These are phyloP conservation scores for Pluvialis apricaria DNA, from an alignment of 2,113 vertebrate genomes.

Conservation along the genomic window DNA sequence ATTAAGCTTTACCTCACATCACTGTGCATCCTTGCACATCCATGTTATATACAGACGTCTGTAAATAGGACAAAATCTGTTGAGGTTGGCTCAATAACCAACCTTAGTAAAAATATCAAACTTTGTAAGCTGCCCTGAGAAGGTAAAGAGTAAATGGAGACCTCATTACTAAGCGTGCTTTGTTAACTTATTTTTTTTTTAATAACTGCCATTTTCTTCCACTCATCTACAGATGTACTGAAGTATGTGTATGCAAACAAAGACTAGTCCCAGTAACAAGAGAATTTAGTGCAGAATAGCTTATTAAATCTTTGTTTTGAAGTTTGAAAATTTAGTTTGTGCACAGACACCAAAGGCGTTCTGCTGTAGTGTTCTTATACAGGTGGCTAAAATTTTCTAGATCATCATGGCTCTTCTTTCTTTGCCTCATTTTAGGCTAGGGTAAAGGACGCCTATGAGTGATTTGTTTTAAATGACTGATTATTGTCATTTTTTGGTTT, in stretches of 20 bases:
- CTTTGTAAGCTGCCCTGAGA: neutral
- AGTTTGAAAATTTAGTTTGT: neutral
- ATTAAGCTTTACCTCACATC: neutral
- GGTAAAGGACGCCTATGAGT: neutral
- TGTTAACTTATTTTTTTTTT: neutral
- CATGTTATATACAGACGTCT: neutral
- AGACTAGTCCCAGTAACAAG: neutral
- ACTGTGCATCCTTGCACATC: neutral
- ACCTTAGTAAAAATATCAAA: neutral
- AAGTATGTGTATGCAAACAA: neutral
- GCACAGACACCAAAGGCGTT: neutral
- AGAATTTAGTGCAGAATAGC: neutral
- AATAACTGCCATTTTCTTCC: neutral
- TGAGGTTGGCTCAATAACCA: neutral
- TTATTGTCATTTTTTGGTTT: neutral
- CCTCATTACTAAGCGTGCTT: neutral
- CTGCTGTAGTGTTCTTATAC: neutral
- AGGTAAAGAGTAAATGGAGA: neutral
- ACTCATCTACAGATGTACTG: neutral
- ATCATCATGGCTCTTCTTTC: neutral
- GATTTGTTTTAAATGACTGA: neutral
- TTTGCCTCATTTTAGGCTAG: neutral
- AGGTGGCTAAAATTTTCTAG: neutral
- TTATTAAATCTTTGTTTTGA: neutral
- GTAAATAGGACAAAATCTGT: neutral